phyloP scores from a whole-genome alignment of 2,113 vertebrate genomes.

The Silurus glanis region DNA sequence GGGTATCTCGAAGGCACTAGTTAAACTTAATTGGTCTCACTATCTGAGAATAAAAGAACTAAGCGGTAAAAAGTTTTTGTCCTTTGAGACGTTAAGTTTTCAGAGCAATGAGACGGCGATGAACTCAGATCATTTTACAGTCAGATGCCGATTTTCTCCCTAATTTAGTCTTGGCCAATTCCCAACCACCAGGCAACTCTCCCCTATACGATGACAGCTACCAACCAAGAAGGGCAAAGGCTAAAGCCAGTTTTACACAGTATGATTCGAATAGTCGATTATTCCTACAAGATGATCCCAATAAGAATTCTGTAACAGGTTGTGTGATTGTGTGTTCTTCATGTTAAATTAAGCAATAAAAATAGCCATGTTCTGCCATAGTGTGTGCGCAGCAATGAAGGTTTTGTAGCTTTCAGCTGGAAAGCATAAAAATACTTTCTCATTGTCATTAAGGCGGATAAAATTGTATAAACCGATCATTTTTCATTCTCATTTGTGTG shows the following conservation, averaged over 20 bases:
- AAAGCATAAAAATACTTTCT: background rate
- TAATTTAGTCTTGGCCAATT: constrained; percentile 14
- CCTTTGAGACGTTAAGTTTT: constrained; percentile 58
- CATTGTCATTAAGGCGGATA: background rate
- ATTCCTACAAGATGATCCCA: background rate
- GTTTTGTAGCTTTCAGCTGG: background rate
- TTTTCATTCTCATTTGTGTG: no score
- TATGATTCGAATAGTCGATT: background rate
- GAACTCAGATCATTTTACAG: constrained; percentile 59
- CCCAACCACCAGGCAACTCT: background rate
- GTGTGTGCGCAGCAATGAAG: background rate
- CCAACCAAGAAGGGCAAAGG: background rate
- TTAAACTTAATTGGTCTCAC: constrained; percentile 42
- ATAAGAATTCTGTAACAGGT: background rate
- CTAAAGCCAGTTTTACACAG: background rate
- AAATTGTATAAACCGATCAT: background rate
- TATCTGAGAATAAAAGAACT: constrained; percentile 42
- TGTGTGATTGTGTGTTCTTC: background rate
- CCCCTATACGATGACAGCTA: background rate
- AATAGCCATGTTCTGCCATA: background rate
- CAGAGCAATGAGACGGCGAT: constrained; percentile 65
- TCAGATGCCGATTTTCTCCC: background rate
- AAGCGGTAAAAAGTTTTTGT: constrained; percentile 39
- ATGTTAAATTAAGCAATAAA: background rate
- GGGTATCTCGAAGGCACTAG: constrained; percentile 33